Evolutionary conservation across 2,113 vertebrate species (phyloP), one percentile per base, ranked within the genome.

Genomic region (Pluvialis apricaria): DNA sequence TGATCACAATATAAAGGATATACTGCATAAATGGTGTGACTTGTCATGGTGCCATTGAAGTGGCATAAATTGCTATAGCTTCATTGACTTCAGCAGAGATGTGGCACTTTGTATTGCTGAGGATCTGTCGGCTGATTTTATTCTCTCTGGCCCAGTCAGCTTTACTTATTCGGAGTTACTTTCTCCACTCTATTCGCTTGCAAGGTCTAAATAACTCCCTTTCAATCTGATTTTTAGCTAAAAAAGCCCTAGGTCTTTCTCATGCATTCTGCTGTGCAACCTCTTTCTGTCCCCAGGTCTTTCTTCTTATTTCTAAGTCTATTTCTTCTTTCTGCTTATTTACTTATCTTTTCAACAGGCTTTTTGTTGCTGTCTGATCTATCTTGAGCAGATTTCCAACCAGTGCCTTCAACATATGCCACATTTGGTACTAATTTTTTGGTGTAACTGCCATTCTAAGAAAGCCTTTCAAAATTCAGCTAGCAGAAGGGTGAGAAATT

Each of bases 111-210:
- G 86, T 64, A 25, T 40, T 24, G 42, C 92, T 79, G 79, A 64
- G 62, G 87, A 70, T 77, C 79, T 82, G 57, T 55, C 82, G 65
- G 91, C 68, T 90, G 75, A n/a, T 69, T 81, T 86, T n/a, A 81
- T 86, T 94, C 88, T 94, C 94, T 82, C 94, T 96, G 91, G 57
- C 77, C 84, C 91, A 92, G 49, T 94, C 86, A 66, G 89, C 86
- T 94, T 97, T 94, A 66, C 78, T 97, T 95, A 89, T 66, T 69
- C 51, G 49, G 77, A 95, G 78, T 51, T 49, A 15, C 78, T 94
- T 89, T 89, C 86, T 82, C 79, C 78, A 76, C 75, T 76, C 92
- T 82, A 15, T 94, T 96, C 95, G 54, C 86, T 95, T 80, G 83
- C 58, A 40, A 89, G 51, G 70, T 82, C 70, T 92, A 80, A 94